Evolutionary conservation across 2,113 vertebrate genomes (phyloP), one percentile per base, ranked within the genome.

Genomic region (Bufo gargarizans): DNA sequence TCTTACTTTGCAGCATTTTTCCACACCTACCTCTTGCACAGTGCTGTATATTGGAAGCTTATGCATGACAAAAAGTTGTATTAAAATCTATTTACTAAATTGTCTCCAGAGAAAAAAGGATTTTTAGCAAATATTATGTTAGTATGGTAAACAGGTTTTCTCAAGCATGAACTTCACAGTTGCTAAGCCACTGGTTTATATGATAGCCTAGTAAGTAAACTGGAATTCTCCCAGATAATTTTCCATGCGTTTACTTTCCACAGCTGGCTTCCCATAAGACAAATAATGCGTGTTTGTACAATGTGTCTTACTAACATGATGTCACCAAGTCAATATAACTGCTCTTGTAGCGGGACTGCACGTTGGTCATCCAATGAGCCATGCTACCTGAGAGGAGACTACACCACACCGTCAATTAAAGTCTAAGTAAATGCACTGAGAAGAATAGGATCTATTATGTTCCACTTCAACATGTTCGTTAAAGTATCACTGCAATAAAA

Each of bases 221-320:
- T 59, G 45, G 22, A 81, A 17, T 61, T 59, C 78, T 61, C 19
- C 20, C 53, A 1, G 16, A 45, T 79, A 17, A 3, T 79, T 53
- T 77, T 22, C n/a, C 77, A 6, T 58, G 53, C 43, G 22, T 58
- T 81, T 81, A 81, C 56, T 45, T 45, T 81, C n/a, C 56, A 17
- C 22, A 43, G 56, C 13, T 19, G 17, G 12, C 8, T 81, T 43
- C 78, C 78, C 78, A 81, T 56, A 81, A 81, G 4, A 81, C 78
- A 81, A 61, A 81, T 81, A 22, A 43, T 14, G 33, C 55, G 0
- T 81, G 56, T 81, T 81, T 59, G 78, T 45, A 81, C 56, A 58
- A 45, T 45, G 33, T 59, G 16, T 61, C 22, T 81, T 17, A 43
- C 16, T 10, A 59, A 22, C 16, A 81, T 81, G 78, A 81, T 81